phyloP scores from a whole-genome alignment of 2,113 vertebrate genomes.

The Dicerorhinus sumatrensis region DNA sequence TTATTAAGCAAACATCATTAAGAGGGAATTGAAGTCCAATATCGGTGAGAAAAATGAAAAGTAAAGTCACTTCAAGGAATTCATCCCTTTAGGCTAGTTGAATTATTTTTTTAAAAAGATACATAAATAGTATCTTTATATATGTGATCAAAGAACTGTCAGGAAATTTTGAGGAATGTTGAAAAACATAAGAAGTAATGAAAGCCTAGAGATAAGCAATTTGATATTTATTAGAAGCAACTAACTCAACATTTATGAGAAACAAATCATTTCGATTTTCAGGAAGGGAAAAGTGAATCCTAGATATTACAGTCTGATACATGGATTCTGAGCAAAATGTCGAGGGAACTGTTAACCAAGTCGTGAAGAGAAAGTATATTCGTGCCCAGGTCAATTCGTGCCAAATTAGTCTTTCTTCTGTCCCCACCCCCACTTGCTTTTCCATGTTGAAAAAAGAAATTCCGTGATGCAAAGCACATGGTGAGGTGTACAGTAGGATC shows the following conservation, averaged over 20 bases:
- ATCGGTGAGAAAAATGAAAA: background rate
- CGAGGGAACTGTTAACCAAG: background rate
- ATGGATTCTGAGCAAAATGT: background rate
- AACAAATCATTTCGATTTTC: background rate
- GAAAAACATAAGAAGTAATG: background rate
- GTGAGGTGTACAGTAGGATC: background rate
- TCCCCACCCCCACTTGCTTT: background rate
- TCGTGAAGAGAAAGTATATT: background rate
- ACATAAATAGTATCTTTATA: background rate
- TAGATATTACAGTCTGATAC: background rate
- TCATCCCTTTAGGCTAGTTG: background rate
- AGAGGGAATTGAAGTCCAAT: background rate
- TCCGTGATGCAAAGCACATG: background rate
- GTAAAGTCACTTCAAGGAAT: background rate
- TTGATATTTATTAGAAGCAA: constrained; percentile 6
- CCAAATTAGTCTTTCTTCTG: background rate
- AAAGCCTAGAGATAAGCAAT: background rate
- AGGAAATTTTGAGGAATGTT: background rate
- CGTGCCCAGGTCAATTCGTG: background rate
- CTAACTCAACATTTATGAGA: too few species aligned
- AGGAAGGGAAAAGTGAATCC: background rate
- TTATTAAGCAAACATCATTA: background rate
- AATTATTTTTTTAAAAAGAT: background rate
- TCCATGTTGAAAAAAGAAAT: background rate
- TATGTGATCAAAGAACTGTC: background rate